Percentiles rank a stretch among this genome's conserved stretches.
phyloP scores from a whole-genome alignment of 2,888 invertebrate species.

The Andrena bicolor region DNA sequence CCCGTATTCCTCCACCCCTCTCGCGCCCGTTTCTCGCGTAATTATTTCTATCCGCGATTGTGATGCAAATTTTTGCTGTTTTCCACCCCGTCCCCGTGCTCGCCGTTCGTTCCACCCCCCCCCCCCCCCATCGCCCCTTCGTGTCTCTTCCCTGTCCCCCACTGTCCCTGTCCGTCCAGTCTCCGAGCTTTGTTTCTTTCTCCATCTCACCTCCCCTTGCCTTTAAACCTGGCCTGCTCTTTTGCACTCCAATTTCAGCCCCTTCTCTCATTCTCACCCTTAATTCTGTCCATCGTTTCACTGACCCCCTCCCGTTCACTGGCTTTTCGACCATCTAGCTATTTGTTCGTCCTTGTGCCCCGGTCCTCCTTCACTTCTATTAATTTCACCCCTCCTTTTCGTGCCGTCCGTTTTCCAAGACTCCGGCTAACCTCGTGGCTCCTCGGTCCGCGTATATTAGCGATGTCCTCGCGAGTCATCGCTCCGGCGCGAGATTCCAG shows the following conservation, averaged over 20 bases:
- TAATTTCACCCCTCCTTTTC: neutral
- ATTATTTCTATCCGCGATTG: constrained; percentile 85
- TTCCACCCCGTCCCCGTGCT: constrained; percentile 66
- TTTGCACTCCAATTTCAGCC: constrained; percentile 9
- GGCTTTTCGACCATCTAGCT: neutral
- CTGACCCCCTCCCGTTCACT: constrained; percentile 6
- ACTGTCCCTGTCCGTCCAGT: constrained; percentile 24
- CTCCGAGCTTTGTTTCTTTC: constrained; percentile 27
- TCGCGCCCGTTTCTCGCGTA: constrained; percentile 81
- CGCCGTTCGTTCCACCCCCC: constrained; percentile 33
- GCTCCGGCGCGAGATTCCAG: neutral
- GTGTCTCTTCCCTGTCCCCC: neutral
- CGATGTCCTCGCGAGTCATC: neutral
- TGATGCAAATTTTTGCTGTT: constrained; percentile 84
- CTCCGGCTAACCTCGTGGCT: neutral
- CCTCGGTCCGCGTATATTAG: neutral
- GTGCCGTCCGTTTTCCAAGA: neutral
- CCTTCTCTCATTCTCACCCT: constrained; percentile 17
- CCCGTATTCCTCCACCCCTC: constrained; percentile 65
- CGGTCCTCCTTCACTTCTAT: neutral
- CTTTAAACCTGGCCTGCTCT: constrained; percentile 14
- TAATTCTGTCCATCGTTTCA: constrained; percentile 34
- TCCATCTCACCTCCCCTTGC: constrained; percentile 13
- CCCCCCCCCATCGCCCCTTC: constrained; percentile 20
- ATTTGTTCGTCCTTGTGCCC: neutral